Base-by-base conservation (phyloP, 2,888 invertebrate genomes). In the Zootermopsis nevadensis region DNA sequence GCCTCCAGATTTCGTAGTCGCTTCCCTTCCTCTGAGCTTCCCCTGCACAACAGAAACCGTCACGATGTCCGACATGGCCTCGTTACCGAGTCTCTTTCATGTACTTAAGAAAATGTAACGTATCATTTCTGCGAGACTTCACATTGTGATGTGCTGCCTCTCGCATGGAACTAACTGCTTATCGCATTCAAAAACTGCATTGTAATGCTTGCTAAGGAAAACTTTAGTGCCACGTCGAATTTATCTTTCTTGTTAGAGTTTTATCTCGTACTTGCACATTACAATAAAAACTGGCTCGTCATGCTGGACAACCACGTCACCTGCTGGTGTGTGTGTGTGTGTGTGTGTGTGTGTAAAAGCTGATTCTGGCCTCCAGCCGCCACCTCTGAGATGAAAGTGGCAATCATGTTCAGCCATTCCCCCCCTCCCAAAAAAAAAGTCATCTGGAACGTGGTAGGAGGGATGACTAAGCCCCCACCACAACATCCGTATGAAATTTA, bases 131-230 rank as follows among this genome's bases (percentile, higher is more conserved):
- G 48, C 19, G 3, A 19, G 19, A 48, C 48, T 48, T 48, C 48
- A 48, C 48, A 48, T 48, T 48, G 38, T 38, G 38, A 10, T 38
- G 38, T 38, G 48, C 48, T 48, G 48, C 48, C 19, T 7, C 48
- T 15, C 15, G 48, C 48, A 15, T 27, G 66, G 30, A n/a, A 69
- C 69, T 69, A 33, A 69, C 33, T 6, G 24, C 38, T 66, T 79
- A 79, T 79, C 79, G 38, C 60, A 4, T 79, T 60, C n/a, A 27
- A 79, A 79, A 79, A 55, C 35, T 79, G 79, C 79, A 66, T 66
- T n/a, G 79, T 79, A 79, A 79, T 79, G 79, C 60, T 79, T 24
- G 42, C 74, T 35, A 35, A 74, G 74, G 74, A 74, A n/a, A 74
- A 35, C 69, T 31, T 22, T 69, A 22, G 33, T 69, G 66, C 33